Base-by-base conservation (phyloP, 2,797 vertebrate genomes). In the Phylloscopus collybita region DNA sequence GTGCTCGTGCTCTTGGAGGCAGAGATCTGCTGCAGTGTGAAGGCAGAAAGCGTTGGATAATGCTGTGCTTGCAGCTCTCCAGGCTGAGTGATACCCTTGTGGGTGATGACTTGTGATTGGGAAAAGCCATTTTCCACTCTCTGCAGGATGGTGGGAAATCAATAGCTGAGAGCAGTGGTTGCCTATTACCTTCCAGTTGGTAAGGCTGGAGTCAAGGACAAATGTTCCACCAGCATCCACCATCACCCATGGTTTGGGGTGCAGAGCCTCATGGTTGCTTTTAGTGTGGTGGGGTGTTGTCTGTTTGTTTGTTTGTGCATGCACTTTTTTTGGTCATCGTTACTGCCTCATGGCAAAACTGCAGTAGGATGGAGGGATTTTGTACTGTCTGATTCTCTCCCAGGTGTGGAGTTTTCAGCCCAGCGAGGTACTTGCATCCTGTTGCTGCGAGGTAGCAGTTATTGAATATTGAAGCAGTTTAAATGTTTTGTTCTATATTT, bases 281-380 rank as follows among this genome's bases (percentile, higher is more conserved):
- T 85, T 61, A 16, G 17, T 12, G 27, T 61, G 16, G 16, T 61
- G 42, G 27, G 36, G 38, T 0, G 0, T 56, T 73, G 8, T 27
- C 38, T n/a, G 9, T 23, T 34, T 40, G 38, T 40, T 40, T 32
- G 6, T 44, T 50, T 22, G 13, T 27, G 19, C 4, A 6, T 36
- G 34, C 7, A 5, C 9, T 45, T 50, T 15, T 45, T 74, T 53
- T 26, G 8, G 42, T 23, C 16, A 15, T 50, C 44, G 34, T 45
- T 21, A 26, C 29, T 69, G 17, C n/a, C 29, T 62, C 25, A 20
- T 21, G 11, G 38, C 38, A 70, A 23, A 64, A 47, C 38, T 70
- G 50, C 44, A 51, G 62, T 16, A 36, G 30, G 38, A 32, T 32
- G 27, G 38, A 42, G 19, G 21, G 50, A 27, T 45, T 64, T 80